These are phyloP conservation scores for Cheiracanthium punctorium DNA, from an alignment of 2,888 invertebrate genomes.

Conservation along the genomic window DNA sequence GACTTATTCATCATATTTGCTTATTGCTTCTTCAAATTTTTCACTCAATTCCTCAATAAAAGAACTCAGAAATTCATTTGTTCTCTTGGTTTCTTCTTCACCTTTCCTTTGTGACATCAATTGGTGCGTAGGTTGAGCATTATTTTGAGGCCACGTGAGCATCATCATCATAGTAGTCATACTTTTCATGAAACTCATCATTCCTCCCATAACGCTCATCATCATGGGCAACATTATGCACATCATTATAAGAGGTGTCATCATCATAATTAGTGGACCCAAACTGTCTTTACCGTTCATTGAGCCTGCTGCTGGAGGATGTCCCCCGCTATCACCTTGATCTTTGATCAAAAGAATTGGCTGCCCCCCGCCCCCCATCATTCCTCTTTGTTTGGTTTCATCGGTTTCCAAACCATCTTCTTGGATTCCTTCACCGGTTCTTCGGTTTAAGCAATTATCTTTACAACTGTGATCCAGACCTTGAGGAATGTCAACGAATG, in stretches of 20 bases:
- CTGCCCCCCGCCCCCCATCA: conserved; percentile 35
- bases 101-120: not conserved
- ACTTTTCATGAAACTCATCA: conserved; percentile 61
- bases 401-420: not conserved
- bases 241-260: conserved; percentile 62
- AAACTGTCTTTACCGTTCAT: conserved; percentile 24
- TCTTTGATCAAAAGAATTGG: conserved; percentile 60
- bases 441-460: not conserved
- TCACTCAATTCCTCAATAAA: conserved; percentile 34
- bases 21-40: conserved; percentile 39
- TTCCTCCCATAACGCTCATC: conserved; percentile 61
- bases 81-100: not conserved
- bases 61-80: conserved; percentile 11
- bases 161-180: conserved; percentile 54
- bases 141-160: conserved; percentile 8
- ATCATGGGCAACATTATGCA: conserved; percentile 64
- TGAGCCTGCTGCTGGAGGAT: no score
- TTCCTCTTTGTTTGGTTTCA: conserved; percentile 26
- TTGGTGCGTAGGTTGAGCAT: not conserved
- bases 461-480: not conserved
- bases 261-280: conserved; percentile 54
- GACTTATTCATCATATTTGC: conserved; percentile 36
- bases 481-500: not conserved
- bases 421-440: not conserved
- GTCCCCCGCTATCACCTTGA: conserved; percentile 26